Evolutionary conservation across 2,113 vertebrate genomes (phyloP), one percentile per base, ranked within the genome.

Genomic region (Noctilio leporinus): DNA sequence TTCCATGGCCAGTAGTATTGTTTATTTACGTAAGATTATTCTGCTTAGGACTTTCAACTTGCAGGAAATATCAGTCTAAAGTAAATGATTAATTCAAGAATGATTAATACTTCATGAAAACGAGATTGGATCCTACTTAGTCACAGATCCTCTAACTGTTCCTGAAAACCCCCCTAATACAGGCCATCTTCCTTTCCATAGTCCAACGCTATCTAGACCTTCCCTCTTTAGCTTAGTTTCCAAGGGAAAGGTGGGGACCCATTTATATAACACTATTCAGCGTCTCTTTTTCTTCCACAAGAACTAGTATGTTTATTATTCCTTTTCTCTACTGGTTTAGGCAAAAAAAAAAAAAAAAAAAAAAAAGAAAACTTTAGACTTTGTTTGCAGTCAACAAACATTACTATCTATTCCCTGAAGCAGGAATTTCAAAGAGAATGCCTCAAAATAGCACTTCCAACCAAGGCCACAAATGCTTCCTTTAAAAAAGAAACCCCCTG

Each of bases 201-300:
- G 33, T n/a, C 40, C 47, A 69, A 84, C 64, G 40, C 59, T 55
- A 7, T 49, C 5, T 38, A 70, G 38, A 57, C 6, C 10, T 19
- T 75, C 73, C 9, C n/a, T 80, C 33, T 92, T 77, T 47, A 57
- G 35, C 40, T 91, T 86, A 47, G 17, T 88, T 87, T 84, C 64
- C 40, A 72, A 59, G 64, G 62, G 22, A 73, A 86, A 69, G 16
- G 35, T 81, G n/a, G 76, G 82, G 45, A 33, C 47, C 65, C 16
- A 65, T 64, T 75, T 67, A 55, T 62, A 78, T 55, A 57, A 47
- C 43, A 45, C 33, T 53, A 17, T 45, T 47, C 35, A 85, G 28
- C 22, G n/a, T 93, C 69, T 95, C 76, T 81, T 75, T 94, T 69
- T 89, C 59, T 65, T n/a, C 86, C 76, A 94, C 43, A 77, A 67